Base-by-base conservation (phyloP, 1,140 invertebrate genomes). In the Temnothorax curvispinosus region DNA sequence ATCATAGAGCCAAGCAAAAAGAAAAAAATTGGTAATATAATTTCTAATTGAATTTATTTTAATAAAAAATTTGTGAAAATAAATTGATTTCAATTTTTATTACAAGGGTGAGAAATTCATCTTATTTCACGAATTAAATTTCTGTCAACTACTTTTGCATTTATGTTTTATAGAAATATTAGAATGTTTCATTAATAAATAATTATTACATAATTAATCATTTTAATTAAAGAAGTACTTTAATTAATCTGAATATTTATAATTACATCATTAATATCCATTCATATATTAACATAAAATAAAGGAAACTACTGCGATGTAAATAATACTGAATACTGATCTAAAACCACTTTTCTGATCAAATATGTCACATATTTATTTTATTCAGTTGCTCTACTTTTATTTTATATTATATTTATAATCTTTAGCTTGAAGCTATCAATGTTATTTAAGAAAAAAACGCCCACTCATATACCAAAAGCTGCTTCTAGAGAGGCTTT, bases 31-130 rank as follows among this genome's bases (percentile, higher is more conserved):
- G 11, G 13, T 47, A 6, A 47, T 27, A 21, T 8, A 32, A 54
- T 35, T 35, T 71, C 32, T 52, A 7, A 8, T 72, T 74, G 8
- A 38, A 54, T 74, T 38, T 56, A 71, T 32, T 71, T 50, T 71
- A 50, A 41, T 21, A 41, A 4, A 44, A 67, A 67, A 71, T 71
- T 18, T 35, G n/a, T 56, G 18, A 74, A 38, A 74, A 38, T 56
- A 56, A 1, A 74, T 38, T 2, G 7, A 15, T 27, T 52, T 52
- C 4, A 69, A 50, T 71, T 50, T 2, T 38, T 72, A 38, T n/a
- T 15, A 38, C 2, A 38, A 27, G 27, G 27, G 27, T 27, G 0
- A 72, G 2, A 72, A n/a, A 56, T 38, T 72, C 8, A 52, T 32
- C 35, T 74, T 35, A 54, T 11, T 74, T 56, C 9, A 72, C 8